Percentiles rank a stretch among this genome's conserved stretches.
These are phyloP conservation scores for Epirrhoe alternata DNA, from an alignment of 2,888 invertebrate species.

Conservation along the genomic window DNA sequence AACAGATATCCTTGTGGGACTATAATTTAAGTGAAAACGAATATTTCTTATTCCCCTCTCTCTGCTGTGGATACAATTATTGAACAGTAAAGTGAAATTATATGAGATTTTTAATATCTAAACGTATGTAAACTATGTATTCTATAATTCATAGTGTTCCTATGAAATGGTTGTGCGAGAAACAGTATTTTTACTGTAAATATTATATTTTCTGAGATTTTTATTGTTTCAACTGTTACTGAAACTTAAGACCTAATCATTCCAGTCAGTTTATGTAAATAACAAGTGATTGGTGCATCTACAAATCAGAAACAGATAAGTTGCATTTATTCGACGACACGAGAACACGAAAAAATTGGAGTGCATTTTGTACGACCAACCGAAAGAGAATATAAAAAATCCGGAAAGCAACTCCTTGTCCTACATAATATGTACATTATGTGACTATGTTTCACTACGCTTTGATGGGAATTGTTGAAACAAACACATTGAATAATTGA, in stretches of 20 bases:
- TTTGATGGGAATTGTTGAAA: conserved; percentile 1
- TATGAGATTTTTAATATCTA: conserved; percentile 18
- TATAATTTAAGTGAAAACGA: not conserved
- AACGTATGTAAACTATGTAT: conserved; percentile 15
- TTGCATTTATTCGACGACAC: too few species aligned
- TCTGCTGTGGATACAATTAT: not conserved
- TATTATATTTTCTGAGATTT: conserved; percentile 27
- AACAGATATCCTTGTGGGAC: too few species aligned
- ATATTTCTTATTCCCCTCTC: not conserved
- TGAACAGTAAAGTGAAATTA: conserved; percentile 10
- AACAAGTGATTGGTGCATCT: too few species aligned
- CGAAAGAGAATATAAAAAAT: too few species aligned
- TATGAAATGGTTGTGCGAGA: conserved; percentile 27
- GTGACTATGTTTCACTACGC: not conserved
- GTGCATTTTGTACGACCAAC: too few species aligned
- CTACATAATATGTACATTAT: not conserved
- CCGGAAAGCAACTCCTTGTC: too few species aligned
- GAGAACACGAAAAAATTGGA: too few species aligned
- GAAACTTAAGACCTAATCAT: too few species aligned
- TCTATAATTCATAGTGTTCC: conserved; percentile 24
- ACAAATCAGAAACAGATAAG: too few species aligned
- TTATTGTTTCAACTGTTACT: conserved; percentile 18
- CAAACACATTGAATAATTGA: conserved; percentile 5
- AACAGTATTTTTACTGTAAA: conserved; percentile 25
- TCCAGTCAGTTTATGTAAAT: too few species aligned